Base-by-base conservation (phyloP, 2,797 vertebrate species). In the Diplodus puntazzo region DNA sequence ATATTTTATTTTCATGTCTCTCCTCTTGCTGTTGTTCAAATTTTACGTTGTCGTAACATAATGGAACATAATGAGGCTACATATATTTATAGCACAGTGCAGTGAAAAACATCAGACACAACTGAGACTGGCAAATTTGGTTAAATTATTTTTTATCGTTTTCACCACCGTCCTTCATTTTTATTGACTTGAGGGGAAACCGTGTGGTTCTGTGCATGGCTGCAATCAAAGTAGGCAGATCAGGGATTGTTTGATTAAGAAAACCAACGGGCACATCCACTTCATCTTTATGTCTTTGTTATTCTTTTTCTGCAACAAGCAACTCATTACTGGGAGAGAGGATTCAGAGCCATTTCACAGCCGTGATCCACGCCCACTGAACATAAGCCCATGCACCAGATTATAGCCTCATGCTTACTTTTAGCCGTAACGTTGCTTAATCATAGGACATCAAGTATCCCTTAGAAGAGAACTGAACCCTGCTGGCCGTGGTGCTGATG, bases 371-470 rank as follows among this genome's bases (percentile, higher is more conserved):
- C 82, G 20, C 50, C 75, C 68, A 57, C 65, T 43, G 8, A 57
- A 64, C 77, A 49, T 66, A n/a, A 39, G 42, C 68, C 30, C 45
- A 3, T n/a, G 54, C 55, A 55, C 39, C 49, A 60, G 58, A 71
- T 75, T 75, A 30, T 5, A 61, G 57, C 54, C 61, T 17, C 10
- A 0, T 62, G 66, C 79, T 76, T 80, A 42, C 66, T 62, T 70
- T 60, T n/a, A 75, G 60, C 66, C 2, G 4, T 34, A 69, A 0
- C 45, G 75, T 75, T 71, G 78, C 58, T 75, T 68, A 79, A 87
- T 88, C 74, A 61, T 48, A 0, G 63, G 61, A 71, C 75, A 62
- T 83, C 50, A 62, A 25, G 65, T 66, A 69, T 62, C 67, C 63
- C 45, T 82, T 21, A 49, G 73, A 80, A 76, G 69, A 76, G 69